These are phyloP conservation scores for Tragulus kanchil DNA, from an alignment of 2,113 vertebrate species.

Conservation along the genomic window DNA sequence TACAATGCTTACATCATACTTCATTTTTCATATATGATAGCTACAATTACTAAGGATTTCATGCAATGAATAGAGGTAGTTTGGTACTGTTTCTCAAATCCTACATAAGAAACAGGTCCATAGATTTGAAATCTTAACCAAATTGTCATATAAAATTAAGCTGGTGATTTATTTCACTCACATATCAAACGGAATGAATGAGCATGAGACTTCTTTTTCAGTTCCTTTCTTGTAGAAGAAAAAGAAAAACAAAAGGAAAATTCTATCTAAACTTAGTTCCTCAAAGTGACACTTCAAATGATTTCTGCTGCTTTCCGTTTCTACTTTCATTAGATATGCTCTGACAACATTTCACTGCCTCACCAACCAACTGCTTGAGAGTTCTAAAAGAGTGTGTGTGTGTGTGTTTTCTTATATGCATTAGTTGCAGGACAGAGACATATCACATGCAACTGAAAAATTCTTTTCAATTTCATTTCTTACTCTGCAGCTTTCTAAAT, in stretches of 20 bases:
- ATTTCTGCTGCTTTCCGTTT: background rate
- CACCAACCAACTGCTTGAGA: background rate
- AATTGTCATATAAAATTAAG: background rate
- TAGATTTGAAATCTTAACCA: background rate
- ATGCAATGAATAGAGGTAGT: background rate
- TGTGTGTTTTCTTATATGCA: too few species aligned
- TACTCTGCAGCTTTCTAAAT: background rate
- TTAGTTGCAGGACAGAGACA: background rate
- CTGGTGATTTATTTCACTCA: background rate
- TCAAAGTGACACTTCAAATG: background rate
- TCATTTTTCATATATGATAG: background rate
- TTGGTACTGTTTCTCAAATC: background rate
- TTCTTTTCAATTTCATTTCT: background rate
- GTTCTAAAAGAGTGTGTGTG: background rate
- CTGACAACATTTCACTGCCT: background rate
- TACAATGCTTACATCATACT: background rate
- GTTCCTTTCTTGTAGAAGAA: background rate
- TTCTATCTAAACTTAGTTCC: background rate
- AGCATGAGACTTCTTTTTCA: background rate
- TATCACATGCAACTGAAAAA: background rate
- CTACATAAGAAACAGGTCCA: background rate
- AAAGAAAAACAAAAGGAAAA: constrained; percentile 11
- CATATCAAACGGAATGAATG: background rate
- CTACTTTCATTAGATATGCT: constrained; percentile 23
- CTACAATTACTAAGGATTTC: background rate